Conservation (phyloP, 2,113 vertebrate species). For the Nerophis lumbriciformis region DNA sequence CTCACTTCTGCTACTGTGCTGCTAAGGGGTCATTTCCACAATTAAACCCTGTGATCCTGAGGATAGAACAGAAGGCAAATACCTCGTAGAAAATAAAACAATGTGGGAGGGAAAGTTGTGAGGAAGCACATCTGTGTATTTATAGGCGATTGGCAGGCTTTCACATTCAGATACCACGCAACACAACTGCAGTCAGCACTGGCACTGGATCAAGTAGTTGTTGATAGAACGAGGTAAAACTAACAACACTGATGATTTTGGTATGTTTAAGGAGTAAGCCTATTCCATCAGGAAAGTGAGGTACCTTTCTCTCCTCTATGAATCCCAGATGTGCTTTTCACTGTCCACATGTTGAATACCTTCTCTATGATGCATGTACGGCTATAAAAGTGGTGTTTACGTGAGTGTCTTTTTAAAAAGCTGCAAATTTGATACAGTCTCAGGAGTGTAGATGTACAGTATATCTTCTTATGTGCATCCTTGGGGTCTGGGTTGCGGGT, state of each 20-base stretch:
- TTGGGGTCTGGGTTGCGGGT: constrained; percentile 7
- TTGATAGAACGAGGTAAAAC: constrained; percentile 49
- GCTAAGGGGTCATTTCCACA: constrained; percentile 8
- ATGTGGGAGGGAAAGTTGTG: constrained; percentile 21
- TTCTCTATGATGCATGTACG: constrained; percentile 58
- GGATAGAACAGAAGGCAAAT: constrained; percentile 16
- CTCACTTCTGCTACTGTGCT: constrained; percentile 11
- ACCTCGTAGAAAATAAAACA: constrained; percentile 18
- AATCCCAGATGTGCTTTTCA: constrained; percentile 66
- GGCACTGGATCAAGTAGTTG: constrained; percentile 44
- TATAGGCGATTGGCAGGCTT: constrained; percentile 31
- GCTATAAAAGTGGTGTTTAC: constrained; percentile 59
- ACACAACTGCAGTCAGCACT: constrained; percentile 45
- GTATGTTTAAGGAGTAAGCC: constrained; percentile 47
- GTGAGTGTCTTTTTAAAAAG: constrained; percentile 50
- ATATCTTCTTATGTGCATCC: constrained; percentile 26
- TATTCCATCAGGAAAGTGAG: constrained; percentile 48
- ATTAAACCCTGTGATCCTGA: constrained; percentile 1
- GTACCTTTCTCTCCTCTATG: constrained; percentile 59
- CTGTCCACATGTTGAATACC: constrained; percentile 59
- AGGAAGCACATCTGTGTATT: constrained; percentile 44
- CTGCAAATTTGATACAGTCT: constrained; percentile 40
- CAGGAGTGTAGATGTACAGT: constrained; percentile 7
- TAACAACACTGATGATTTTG: constrained; percentile 46
- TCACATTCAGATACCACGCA: constrained; percentile 28